Evolutionary conservation across 2,797 vertebrate species (phyloP).

Genomic region (Picus viridis): DNA sequence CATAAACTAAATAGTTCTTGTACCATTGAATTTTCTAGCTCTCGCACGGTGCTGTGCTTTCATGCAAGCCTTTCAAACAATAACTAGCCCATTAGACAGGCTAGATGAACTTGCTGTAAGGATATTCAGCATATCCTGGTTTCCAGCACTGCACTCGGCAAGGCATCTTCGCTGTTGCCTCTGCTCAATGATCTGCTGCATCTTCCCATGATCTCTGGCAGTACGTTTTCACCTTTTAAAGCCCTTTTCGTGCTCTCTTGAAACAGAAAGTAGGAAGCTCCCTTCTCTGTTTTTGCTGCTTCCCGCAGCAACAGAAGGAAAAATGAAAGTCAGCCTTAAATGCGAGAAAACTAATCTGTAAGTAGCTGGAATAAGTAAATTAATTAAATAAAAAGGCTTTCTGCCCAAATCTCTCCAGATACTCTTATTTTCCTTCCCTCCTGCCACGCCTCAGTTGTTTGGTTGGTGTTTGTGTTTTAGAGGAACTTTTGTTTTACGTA

Average conservation of each 20-base stretch:
- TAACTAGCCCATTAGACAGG: slow-evolving; percentile 33
- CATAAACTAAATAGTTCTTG: slow-evolving; percentile 21
- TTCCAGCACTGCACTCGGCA: fast-evolving
- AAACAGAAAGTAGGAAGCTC: background rate
- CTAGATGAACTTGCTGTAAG: slow-evolving; percentile 9
- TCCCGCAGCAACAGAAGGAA: background rate
- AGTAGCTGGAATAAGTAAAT: background rate
- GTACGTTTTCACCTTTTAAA: background rate
- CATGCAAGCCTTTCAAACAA: slow-evolving; percentile 41
- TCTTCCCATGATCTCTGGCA: background rate
- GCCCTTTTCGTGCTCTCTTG: background rate
- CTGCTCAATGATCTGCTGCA: background rate
- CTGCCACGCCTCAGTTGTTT: background rate
- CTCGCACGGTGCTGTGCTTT: background rate
- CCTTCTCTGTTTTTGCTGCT: background rate
- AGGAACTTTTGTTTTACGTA: slow-evolving; percentile 16
- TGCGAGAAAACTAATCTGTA: background rate
- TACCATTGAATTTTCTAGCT: background rate
- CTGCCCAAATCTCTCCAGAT: slow-evolving; percentile 6
- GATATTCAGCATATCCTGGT: background rate
- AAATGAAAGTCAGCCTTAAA: background rate
- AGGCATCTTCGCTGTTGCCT: background rate
- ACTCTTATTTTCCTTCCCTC: slow-evolving; percentile 33
- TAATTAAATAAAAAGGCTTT: background rate
- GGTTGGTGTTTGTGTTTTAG: background rate